Conservation (phyloP, 2,113 vertebrate species). For the Triplophysa siluroides region DNA sequence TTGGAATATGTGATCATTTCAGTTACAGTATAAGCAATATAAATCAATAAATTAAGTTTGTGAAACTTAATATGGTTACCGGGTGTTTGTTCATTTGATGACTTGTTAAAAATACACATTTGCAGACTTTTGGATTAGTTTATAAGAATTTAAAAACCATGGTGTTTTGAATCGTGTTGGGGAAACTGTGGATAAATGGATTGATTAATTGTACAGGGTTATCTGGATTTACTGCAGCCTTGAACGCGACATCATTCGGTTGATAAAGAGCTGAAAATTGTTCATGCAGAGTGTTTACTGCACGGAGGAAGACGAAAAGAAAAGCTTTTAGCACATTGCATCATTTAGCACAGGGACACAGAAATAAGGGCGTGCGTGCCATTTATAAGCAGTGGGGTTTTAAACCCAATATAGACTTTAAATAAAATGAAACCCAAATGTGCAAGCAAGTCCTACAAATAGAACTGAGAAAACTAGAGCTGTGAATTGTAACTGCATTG, state of each 20-base stretch:
- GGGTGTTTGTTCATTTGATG: no score
- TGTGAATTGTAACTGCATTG: background rate
- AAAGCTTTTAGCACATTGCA: conserved; percentile 34
- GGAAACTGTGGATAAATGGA: background rate
- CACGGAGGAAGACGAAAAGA: conserved; percentile 9
- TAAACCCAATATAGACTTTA: background rate
- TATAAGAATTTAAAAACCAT: no score
- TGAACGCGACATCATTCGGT: background rate
- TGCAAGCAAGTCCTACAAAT: background rate
- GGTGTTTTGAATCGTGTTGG: no score
- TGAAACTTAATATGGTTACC: no score
- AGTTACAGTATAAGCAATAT: no score
- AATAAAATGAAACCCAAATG: background rate
- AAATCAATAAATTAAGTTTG: no score
- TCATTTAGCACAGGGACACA: conserved; percentile 29
- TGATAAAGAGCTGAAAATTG: background rate
- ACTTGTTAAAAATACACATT: no score
- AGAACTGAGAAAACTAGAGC: background rate
- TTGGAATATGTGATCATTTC: background rate
- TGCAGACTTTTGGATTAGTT: no score
- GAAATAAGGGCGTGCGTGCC: background rate
- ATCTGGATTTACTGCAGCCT: background rate
- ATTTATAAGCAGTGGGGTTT: background rate
- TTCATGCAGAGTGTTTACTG: conserved; percentile 27
- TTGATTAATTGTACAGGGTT: background rate